A percentile compares a stretch with the other conserved stretches of the same genome.
Conservation (phyloP, 2,797 vertebrate genomes). For the Sylvia borin region DNA sequence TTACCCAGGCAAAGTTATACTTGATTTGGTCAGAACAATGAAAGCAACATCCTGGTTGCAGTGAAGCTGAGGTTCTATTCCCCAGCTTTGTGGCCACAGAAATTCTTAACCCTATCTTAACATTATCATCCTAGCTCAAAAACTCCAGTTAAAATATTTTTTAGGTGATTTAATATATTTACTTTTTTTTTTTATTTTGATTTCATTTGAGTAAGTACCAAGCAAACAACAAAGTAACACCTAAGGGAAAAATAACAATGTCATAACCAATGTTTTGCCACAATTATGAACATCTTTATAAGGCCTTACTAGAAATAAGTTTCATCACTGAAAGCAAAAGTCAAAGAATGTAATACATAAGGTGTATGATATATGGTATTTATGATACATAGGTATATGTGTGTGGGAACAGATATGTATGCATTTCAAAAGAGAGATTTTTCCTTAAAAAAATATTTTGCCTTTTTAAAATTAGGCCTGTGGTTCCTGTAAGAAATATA, state of each 20-base stretch:
- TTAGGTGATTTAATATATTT: not conserved
- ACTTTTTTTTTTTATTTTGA: not conserved
- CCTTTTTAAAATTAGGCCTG: not conserved
- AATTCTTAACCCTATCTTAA: too few species aligned
- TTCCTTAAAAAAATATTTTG: not conserved
- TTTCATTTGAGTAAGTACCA: not conserved
- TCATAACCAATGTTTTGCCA: not conserved
- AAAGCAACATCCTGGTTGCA: too few species aligned
- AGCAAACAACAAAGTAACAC: not conserved
- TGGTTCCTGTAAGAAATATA: not conserved
- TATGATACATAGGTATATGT: not conserved
- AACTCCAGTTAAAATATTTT: not conserved
- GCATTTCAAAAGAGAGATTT: not conserved
- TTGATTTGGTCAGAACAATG: too few species aligned
- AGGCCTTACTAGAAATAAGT: not conserved
- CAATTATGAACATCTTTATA: not conserved
- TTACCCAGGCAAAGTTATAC: too few species aligned
- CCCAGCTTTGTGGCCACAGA: too few species aligned
- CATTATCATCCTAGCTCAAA: rapidly evolving
- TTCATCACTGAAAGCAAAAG: not conserved
- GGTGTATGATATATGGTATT: too few species aligned
- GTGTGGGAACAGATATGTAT: not conserved
- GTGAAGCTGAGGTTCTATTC: too few species aligned
- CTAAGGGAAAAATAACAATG: not conserved
- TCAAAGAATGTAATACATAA: not conserved